Evolutionary conservation across 2,888 invertebrate genomes (phyloP).

Genomic region (Cheilosia soror): DNA sequence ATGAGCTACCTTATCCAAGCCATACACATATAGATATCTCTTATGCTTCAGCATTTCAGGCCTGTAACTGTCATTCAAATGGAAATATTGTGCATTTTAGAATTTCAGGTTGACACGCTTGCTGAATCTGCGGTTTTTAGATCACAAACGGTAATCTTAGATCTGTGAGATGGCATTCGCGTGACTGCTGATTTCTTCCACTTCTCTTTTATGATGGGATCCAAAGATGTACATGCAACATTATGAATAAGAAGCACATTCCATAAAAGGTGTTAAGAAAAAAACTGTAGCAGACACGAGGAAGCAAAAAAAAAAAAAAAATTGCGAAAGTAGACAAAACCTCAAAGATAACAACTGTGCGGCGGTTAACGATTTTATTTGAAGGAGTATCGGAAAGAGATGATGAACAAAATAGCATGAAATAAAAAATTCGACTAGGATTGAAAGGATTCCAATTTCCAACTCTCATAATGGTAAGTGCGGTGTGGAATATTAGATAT

Average conservation of each 20-base stretch:
- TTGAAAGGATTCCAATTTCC: too few species aligned
- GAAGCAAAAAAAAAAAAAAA: neutral
- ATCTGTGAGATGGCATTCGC: conserved; percentile 79
- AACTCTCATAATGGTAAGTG: too few species aligned
- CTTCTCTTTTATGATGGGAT: conserved; percentile 1
- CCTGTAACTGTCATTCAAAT: conserved; percentile 55
- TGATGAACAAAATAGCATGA: neutral
- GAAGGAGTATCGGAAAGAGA: neutral
- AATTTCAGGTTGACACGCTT: conserved; percentile 80
- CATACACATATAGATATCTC: conserved; percentile 22
- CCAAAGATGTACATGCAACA: neutral
- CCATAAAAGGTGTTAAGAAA: neutral
- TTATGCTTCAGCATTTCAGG: conserved; percentile 14
- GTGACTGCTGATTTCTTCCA: conserved; percentile 45
- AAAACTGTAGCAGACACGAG: neutral
- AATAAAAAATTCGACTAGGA: too few species aligned
- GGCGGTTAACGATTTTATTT: conserved; percentile 1
- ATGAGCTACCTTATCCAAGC: conserved; percentile 58
- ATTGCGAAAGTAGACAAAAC: conserved; percentile 1
- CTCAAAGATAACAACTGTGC: neutral
- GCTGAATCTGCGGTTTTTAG: conserved; percentile 82
- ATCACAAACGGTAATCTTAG: conserved; percentile 78
- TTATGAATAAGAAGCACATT: neutral
- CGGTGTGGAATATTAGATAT: too few species aligned
- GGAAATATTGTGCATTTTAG: conserved; percentile 69